Conservation (phyloP, 2,113 vertebrate species). For the Diadophis punctatus region DNA sequence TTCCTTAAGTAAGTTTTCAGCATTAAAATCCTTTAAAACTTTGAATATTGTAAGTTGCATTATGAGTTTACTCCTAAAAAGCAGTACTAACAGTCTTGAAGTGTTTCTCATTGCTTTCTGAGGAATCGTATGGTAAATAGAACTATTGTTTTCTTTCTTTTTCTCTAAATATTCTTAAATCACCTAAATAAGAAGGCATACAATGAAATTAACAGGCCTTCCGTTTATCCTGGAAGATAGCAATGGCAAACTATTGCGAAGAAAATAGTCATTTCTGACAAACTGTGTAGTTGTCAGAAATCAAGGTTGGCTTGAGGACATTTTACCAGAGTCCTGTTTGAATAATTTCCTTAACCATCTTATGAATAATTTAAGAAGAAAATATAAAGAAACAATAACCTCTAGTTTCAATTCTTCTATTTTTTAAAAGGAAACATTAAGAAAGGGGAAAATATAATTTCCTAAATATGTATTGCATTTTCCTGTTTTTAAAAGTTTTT, state of each 20-base stretch:
- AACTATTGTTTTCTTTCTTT: background rate
- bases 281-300: background rate
- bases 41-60: background rate
- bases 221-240: background rate
- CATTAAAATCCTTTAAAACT: background rate
- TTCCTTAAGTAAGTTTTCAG: background rate
- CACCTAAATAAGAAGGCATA: background rate
- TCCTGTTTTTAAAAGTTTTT: background rate
- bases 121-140: background rate
- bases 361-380: background rate
- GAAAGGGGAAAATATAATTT: background rate
- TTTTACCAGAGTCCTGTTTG: background rate
- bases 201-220: background rate
- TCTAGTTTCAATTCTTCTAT: background rate
- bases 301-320: background rate
- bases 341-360: background rate
- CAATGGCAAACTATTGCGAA: background rate
- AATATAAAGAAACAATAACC: background rate
- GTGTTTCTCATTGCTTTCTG: background rate
- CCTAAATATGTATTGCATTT: background rate
- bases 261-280: background rate
- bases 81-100: background rate
- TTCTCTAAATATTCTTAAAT: background rate
- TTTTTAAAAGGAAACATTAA: background rate
- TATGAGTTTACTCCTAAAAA: background rate